Evolutionary conservation across 92 coral and sea anemone genomes (phyloP), one percentile per base, ranked within the genome.

Genomic region (Phymanthus crucifer): DNA sequence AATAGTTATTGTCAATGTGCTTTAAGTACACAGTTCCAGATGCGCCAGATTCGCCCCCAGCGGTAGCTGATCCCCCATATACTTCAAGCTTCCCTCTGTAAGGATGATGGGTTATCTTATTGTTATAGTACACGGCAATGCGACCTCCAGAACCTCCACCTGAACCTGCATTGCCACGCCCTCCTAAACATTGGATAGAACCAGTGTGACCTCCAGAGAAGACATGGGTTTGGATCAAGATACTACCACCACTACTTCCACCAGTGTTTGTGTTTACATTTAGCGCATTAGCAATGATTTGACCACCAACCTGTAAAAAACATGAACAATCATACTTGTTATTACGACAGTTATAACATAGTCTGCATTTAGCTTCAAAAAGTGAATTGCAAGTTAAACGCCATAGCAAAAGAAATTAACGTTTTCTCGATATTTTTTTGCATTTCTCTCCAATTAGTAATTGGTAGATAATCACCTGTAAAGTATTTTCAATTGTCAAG

Each of bases 131-230:
- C 6, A 84, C 84, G 66, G 93, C 90, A 69, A 89, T 84, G 68
- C 93, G 88, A 36, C 93, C 93, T 37, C 93, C 93, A 1, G 93
- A 71, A 4, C 92, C 92, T 67, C 93, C 88, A 40, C 93, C 93
- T 33, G 90, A 84, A 31, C 88, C 81, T 26, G 86, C 31, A 23
- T 86, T 74, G 4, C 93, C 89, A 72, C 68, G 78, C 61, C 93
- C 89, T 52, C 93, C 93, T 29, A 84, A 36, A n/a, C 83, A 86
- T 19, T 78, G 83, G 52, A 89, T 48, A 43, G 79, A 81, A 24
- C 93, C 93, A 23, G 93, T 89, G 73, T 89, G 93, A 50, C 93
- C 87, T 69, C 93, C 93, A 37, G 93, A 85, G 19, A 89, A 83
- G 54, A 69, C 85, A 21, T 84, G 87, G 36, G 86, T 66, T 64